Conservation (phyloP, 2,888 invertebrate species). For the Tricholauxania praeusta region DNA sequence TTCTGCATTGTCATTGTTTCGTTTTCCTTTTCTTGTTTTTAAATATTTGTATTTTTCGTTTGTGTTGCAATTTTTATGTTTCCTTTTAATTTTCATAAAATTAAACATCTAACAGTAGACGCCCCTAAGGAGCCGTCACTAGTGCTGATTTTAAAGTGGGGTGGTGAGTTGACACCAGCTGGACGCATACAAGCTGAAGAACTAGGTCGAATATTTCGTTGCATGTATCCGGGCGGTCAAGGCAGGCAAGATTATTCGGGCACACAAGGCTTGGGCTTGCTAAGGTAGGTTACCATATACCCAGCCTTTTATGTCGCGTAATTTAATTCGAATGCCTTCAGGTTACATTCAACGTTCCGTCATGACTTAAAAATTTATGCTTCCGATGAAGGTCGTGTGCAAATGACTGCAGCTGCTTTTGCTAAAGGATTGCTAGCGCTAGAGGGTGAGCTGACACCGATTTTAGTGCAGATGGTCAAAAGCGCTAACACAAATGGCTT, state of each 20-base stretch:
- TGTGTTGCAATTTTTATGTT: slow-evolving; percentile 6
- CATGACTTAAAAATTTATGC: slow-evolving; percentile 99
- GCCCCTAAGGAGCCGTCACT: slow-evolving; percentile 92
- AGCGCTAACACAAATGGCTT: slow-evolving; percentile 99
- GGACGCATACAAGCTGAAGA: slow-evolving; percentile 98
- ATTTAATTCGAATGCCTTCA: slow-evolving; percentile 46
- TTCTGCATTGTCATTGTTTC: slow-evolving; percentile 6
- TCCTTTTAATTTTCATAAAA: slow-evolving; percentile 4
- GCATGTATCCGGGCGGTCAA: slow-evolving; percentile 99
- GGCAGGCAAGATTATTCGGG: slow-evolving; percentile 91
- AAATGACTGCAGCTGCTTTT: slow-evolving; percentile 99
- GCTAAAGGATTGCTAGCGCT: slow-evolving; percentile 97
- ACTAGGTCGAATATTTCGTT: slow-evolving; percentile 96
- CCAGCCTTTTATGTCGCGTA: neutral
- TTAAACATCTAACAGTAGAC: slow-evolving; percentile 70
- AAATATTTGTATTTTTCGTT: slow-evolving; percentile 13
- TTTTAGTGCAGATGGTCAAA: slow-evolving; percentile 99
- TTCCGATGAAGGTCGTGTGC: slow-evolving; percentile 98
- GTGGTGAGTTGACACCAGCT: slow-evolving; percentile 98
- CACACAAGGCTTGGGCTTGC: slow-evolving; percentile 94
- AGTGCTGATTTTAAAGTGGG: slow-evolving; percentile 98
- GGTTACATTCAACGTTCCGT: slow-evolving; percentile 96
- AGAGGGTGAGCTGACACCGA: slow-evolving; percentile 98
- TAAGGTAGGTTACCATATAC: slow-evolving; percentile 70
- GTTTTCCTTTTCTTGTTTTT: slow-evolving; percentile 31